Evolutionary conservation across 2,888 invertebrate genomes (phyloP).

Genomic region (Oasisia sp.): DNA sequence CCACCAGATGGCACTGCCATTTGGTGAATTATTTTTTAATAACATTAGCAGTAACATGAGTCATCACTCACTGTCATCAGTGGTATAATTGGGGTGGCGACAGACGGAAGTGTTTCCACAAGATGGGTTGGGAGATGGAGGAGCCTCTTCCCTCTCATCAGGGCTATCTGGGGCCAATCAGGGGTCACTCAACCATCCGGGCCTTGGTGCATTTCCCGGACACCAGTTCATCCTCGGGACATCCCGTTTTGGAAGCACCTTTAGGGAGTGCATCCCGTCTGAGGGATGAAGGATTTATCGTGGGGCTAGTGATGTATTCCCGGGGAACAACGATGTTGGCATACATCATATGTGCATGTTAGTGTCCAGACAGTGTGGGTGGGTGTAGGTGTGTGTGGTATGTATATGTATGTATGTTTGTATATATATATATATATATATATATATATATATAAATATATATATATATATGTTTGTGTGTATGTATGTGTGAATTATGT

Average conservation of each 20-base stretch:
- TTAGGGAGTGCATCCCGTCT: not conserved
- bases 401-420: too few species aligned
- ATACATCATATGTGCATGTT: not conserved
- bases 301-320: not conserved
- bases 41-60: not conserved
- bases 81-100: too few species aligned
- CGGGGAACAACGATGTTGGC: not conserved
- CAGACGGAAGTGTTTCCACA: too few species aligned
- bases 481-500: too few species aligned
- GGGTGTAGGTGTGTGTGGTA: too few species aligned
- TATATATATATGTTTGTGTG: too few species aligned
- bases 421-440: too few species aligned
- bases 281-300: not conserved
- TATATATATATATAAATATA: too few species aligned
- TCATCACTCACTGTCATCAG: not conserved
- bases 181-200: not conserved
- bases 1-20: not conserved
- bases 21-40: not conserved
- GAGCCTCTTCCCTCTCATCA: too few species aligned
- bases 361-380: too few species aligned
- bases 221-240: not conserved
- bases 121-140: too few species aligned
- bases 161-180: not conserved
- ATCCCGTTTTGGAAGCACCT: not conserved
- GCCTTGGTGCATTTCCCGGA: not conserved